Percentiles rank a stretch among this genome's conserved stretches.
Conservation (phyloP, 2,888 invertebrate species). For the Clostera curtula region DNA sequence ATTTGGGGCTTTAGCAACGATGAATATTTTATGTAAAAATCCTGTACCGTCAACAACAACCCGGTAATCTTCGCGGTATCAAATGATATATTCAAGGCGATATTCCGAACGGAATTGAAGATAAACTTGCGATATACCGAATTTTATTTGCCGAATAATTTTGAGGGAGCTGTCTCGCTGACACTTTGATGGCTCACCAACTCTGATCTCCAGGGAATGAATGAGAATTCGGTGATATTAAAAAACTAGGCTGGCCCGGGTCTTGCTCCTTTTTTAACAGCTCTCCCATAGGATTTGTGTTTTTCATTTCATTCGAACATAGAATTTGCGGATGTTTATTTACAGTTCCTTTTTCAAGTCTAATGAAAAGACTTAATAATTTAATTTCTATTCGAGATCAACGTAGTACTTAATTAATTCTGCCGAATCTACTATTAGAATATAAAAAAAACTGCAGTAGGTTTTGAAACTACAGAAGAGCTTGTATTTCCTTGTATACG, state of each 20-base stretch:
- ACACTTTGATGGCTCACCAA: slow-evolving; percentile 13
- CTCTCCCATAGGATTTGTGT: no score
- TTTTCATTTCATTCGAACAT: no score
- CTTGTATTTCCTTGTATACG: no score
- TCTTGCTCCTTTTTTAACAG: no score
- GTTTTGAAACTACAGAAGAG: no score
- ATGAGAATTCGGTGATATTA: slow-evolving; percentile 13
- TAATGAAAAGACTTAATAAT: no score
- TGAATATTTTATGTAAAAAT: slow-evolving; percentile 55
- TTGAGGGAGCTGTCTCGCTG: slow-evolving; percentile 11
- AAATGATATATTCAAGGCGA: slow-evolving; percentile 47
- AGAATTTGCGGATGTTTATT: no score
- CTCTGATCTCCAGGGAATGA: slow-evolving; percentile 13
- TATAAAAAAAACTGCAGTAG: no score
- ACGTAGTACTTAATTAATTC: no score
- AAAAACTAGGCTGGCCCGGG: slow-evolving; percentile 7
- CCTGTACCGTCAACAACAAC: slow-evolving; percentile 21
- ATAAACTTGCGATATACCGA: slow-evolving; percentile 27
- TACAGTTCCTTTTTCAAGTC: no score
- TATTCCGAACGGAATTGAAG: slow-evolving; percentile 37
- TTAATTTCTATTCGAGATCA: no score
- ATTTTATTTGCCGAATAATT: slow-evolving; percentile 24
- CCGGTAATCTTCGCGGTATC: slow-evolving; percentile 37
- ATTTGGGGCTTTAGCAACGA: slow-evolving; percentile 31
- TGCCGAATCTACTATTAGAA: no score